Conservation (phyloP, 2,888 invertebrate genomes). For the Dendrolimus houi region DNA sequence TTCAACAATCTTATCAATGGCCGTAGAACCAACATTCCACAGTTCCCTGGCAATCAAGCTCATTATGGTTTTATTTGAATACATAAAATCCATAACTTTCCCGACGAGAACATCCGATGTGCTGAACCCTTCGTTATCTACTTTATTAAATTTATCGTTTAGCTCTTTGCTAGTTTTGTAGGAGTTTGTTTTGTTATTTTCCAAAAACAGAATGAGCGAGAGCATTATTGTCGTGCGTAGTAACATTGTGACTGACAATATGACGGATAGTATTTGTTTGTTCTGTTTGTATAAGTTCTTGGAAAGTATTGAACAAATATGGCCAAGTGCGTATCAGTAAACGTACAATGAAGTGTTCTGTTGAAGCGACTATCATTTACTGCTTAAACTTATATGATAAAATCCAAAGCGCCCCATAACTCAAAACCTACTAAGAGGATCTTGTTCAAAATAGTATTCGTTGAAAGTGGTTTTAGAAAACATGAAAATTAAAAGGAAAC, state of each 20-base stretch:
- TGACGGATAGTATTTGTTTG: too few relatives aligned
- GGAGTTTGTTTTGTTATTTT: constrained; percentile 22
- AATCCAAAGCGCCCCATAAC: too few relatives aligned
- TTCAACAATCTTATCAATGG: constrained; percentile 49
- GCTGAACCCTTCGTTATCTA: constrained; percentile 30
- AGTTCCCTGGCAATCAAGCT: constrained; percentile 50
- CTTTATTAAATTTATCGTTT: constrained; percentile 26
- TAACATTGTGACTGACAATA: constrained; percentile 22
- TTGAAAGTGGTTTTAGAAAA: too few relatives aligned
- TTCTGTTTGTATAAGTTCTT: too few relatives aligned
- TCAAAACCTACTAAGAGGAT: too few relatives aligned
- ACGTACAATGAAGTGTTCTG: too few relatives aligned
- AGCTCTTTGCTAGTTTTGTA: constrained; percentile 41
- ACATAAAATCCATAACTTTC: constrained; percentile 55
- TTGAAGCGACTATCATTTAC: too few relatives aligned
- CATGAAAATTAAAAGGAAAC: too few relatives aligned
- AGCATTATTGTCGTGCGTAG: constrained; percentile 18
- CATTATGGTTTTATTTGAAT: constrained; percentile 58
- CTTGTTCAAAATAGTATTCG: too few relatives aligned
- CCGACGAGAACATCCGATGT: constrained; percentile 43
- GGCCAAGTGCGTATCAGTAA: too few relatives aligned
- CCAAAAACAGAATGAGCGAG: constrained; percentile 20
- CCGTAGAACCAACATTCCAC: constrained; percentile 53
- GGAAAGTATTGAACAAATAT: too few relatives aligned
- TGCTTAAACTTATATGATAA: too few relatives aligned